Evolutionary conservation across 2,113 vertebrate species (phyloP), one percentile per base, ranked within the genome.

Genomic region (Mirounga angustirostris): DNA sequence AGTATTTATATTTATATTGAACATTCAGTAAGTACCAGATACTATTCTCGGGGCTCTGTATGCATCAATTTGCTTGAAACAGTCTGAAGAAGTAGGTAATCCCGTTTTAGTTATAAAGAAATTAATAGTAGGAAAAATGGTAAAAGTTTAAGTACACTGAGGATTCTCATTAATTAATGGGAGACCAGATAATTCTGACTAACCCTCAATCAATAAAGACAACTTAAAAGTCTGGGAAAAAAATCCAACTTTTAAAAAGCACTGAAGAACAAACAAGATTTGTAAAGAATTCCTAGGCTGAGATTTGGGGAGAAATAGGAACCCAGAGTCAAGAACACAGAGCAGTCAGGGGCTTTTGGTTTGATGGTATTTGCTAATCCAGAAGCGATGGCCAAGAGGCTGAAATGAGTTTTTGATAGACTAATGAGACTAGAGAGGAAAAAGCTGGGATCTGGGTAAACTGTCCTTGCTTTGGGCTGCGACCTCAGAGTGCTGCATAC

Each of bases 41-140:
- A 76, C 36, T 94, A 50, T 43, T 78, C 56, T 52, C 73, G 36
- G 28, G 4, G 12, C 1, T 83, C 76, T 92, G 33, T 0, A 78
- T 18, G 8, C 5, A 74, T 80, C 30, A 15, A 1, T 71, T 89
- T 33, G 89, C 24, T 91, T 93, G 40, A 87, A 94, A 92, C 1
- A 78, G 19, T 22, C 4, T 21, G 82, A 86, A 73, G 30, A 83
- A 76, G 63, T 9, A 73, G 16, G 28, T 43, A 89, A 79, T 52
- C 18, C 33, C 11, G 61, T 90, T 94, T 83, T 26, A 82, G 15
- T 46, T 94, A n/a, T n/a, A 4, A 98, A 28, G 36, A 97, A 92
- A 84, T 46, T 18, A 43, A 52, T 43, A 46, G 11, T 28, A 85
- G 43, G 22, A 92, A 89, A 97, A 91, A 84, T 4, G 5, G 36